Evolutionary conservation across 2,113 vertebrate genomes (phyloP), one percentile per base, ranked within the genome.

Genomic region (Oryzias woworae): DNA sequence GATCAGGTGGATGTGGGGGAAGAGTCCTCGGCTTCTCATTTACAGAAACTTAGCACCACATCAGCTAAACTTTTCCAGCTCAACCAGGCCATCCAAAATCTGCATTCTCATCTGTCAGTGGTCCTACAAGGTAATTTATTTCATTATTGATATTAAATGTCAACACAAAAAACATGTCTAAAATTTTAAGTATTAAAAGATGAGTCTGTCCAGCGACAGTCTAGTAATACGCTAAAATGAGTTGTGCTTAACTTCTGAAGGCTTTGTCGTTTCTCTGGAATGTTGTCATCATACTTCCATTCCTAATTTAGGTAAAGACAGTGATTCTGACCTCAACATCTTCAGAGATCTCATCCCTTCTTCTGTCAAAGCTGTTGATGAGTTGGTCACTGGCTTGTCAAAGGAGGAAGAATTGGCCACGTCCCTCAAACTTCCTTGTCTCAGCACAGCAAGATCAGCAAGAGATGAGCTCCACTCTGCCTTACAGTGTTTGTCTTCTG

Each of bases 21-120:
- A 53, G 85, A 84, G 23, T 48, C 20, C 59, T 65, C 88, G 0
- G 65, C 71, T 58, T 70, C 50, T 42, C 84, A 81, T 65, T 71
- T 92, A 58, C 90, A 82, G 76, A 90, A 26, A 55, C 77, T 90
- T 53, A 74, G 58, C 17, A 82, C 66, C 2, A 70, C 90, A n/a
- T 91, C 92, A 18, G 62, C 58, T 6, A 88, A 90, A 48, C 90
- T 93, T n/a, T 90, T 93, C 67, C 87, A 92, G 72, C 79, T 98
- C 54, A 93, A 93, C 68, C 85, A 86, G 18, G 92, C 92, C 55
- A 62, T 94, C 43, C 78, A 78, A 62, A 89, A 93, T 77, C 74
- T 94, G 42, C 77, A 86, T 67, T 83, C 87, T 2, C 84, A 86
- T 12, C 63, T 94, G 64, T 87, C 83, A 58, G 71, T 82, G n/a